Evolutionary conservation across 2,113 vertebrate genomes (phyloP).

Genomic region (Limanda limanda): DNA sequence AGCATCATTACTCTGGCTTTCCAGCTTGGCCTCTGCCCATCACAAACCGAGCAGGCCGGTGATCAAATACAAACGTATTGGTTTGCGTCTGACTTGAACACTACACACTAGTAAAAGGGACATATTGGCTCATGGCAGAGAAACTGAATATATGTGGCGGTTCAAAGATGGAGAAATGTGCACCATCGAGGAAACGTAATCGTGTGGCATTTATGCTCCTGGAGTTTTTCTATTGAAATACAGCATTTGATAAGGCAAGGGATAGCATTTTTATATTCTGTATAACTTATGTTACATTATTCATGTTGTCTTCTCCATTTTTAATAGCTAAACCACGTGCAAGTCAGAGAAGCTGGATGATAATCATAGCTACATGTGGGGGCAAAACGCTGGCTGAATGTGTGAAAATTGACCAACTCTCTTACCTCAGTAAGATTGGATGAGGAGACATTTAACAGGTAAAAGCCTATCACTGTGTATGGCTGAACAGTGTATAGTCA

Average conservation of each 20-base stretch:
- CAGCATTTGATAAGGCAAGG: conserved; percentile 17
- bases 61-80: conserved; percentile 36
- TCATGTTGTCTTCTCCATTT: conserved; percentile 35
- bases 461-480: conserved; percentile 9
- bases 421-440: too few relatives aligned
- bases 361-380: conserved; percentile 27
- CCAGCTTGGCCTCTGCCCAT: conserved; percentile 44
- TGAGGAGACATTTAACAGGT: conserved; percentile 6
- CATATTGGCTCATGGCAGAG: conserved; percentile 10
- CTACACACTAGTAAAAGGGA: not conserved
- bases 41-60: conserved; percentile 24
- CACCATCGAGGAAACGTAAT: conserved; percentile 15
- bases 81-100: conserved; percentile 15
- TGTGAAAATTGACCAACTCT: not conserved
- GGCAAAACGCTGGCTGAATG: conserved; percentile 9
- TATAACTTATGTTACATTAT: conserved; percentile 40
- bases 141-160: conserved; percentile 11
- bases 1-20: conserved; percentile 40
- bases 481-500: too few relatives aligned
- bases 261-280: conserved; percentile 36
- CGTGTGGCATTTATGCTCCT: not conserved
- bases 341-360: conserved; percentile 38
- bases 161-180: not conserved
- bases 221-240: conserved; percentile 26
- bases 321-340: conserved; percentile 24